A percentile compares a stretch with the other conserved stretches of the same genome.
These are phyloP conservation scores for Epizoanthus illoricatus DNA, from an alignment of 92 coral and sea anemone species.

Conservation along the genomic window DNA sequence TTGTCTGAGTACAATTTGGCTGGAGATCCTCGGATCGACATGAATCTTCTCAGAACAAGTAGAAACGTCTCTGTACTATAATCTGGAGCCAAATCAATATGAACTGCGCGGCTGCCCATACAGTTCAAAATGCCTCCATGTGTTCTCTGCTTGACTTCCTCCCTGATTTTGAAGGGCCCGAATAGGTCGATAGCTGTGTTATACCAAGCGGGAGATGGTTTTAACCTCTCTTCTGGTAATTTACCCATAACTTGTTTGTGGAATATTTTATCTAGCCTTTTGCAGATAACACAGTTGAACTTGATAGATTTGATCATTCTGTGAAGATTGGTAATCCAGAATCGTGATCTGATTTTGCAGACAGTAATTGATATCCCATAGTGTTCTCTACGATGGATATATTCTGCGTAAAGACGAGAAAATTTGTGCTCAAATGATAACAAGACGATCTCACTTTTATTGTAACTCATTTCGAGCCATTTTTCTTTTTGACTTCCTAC, in stretches of 20 bases:
- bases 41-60: slow-evolving; percentile 11
- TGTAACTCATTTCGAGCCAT: slow-evolving; percentile 35
- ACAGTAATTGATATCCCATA: slow-evolving; percentile 42
- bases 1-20: background rate
- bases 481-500: slow-evolving; percentile 41
- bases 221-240: slow-evolving; percentile 29
- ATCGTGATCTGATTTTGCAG: slow-evolving; percentile 42
- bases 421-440: slow-evolving; percentile 30
- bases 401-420: slow-evolving; percentile 38
- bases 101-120: slow-evolving; percentile 14
- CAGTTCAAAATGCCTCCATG: slow-evolving; percentile 1
- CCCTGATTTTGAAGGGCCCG: slow-evolving; percentile 13
- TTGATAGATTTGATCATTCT: slow-evolving; percentile 42
- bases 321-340: slow-evolving; percentile 51
- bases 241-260: slow-evolving; percentile 32
- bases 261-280: slow-evolving; percentile 24
- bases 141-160: slow-evolving; percentile 1
- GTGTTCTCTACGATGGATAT: slow-evolving; percentile 50
- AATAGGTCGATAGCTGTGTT: slow-evolving; percentile 19
- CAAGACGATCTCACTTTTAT: slow-evolving; percentile 22
- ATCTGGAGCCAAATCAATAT: slow-evolving; percentile 22
- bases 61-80: slow-evolving; percentile 28
- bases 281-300: slow-evolving; percentile 39
- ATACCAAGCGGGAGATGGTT: slow-evolving; percentile 16
- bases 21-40: background rate